A percentile compares a stretch with the other conserved stretches of the same genome.
phyloP scores from a whole-genome alignment of 2,888 invertebrate species.

The Choreutis nemorana region DNA sequence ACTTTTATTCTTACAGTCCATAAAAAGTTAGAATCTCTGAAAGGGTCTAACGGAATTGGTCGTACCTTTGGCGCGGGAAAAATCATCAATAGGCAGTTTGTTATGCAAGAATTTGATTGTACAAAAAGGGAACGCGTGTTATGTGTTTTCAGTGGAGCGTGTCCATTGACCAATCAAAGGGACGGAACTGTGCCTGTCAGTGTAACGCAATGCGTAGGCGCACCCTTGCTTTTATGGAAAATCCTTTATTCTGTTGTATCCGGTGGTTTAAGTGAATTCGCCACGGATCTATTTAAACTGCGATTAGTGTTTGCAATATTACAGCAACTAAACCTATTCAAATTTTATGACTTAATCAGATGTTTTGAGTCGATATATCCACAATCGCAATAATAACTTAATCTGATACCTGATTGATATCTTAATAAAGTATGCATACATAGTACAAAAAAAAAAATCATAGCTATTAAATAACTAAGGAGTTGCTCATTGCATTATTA shows the following conservation, averaged over 20 bases:
- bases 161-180: constrained; percentile 39
- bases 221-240: constrained; percentile 37
- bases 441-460: too few relatives aligned
- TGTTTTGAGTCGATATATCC: too few relatives aligned
- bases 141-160: constrained; percentile 40
- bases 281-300: background rate
- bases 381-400: too few relatives aligned
- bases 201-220: constrained; percentile 49
- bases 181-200: constrained; percentile 54
- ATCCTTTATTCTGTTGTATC: constrained; percentile 29
- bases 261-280: constrained; percentile 18
- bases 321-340: too few relatives aligned
- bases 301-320: too few relatives aligned
- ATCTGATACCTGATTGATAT: too few relatives aligned
- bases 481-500: too few relatives aligned
- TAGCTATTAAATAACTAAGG: too few relatives aligned
- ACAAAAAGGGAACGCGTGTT: constrained; percentile 19
- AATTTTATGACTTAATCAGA: too few relatives aligned
- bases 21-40: constrained; percentile 13
- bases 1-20: constrained; percentile 5
- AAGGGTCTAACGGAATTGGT: constrained; percentile 16
- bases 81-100: constrained; percentile 34
- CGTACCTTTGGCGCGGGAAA: constrained; percentile 31
- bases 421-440: too few relatives aligned
- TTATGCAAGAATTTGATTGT: constrained; percentile 42